Base-by-base conservation (phyloP, 2,113 vertebrate species). In the Trogon melanurus region DNA sequence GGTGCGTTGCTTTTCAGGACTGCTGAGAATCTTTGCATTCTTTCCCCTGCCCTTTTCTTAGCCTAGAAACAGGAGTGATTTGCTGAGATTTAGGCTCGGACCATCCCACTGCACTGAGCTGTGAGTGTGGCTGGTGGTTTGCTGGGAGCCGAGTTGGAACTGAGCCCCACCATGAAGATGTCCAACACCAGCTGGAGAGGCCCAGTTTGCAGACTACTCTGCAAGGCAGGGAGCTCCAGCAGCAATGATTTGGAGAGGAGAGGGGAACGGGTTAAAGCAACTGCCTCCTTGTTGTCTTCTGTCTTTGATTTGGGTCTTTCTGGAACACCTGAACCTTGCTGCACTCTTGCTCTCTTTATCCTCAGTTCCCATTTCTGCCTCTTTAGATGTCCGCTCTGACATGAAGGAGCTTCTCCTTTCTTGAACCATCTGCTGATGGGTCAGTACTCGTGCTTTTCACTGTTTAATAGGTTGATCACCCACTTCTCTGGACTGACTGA, bases 121-220 rank as follows among this genome's bases (percentile, higher is more conserved):
- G 62, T 44, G 10, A 25, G 13, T 2, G 0, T 1, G 20, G 53
- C 27, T 67, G 38, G 23, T 4, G 8, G 4, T 56, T 30, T 51
- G 17, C 41, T 85, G 82, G 48, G 65, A 60, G 44, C 30, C 60
- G 73, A 23, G 22, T 4, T 57, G 19, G 51, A 20, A 30, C 10
- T 29, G 8, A 60, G 4, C 9, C 62, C n/a, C 34, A 16, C 4
- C 11, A 22, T 0, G 1, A 18, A 21, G 36, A 16, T 0, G 2
- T 13, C 20, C 21, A 41, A 44, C 69, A 26, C 26, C 60, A 61
- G 8, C 19, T 14, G 69, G 45, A 25, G 22, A 18, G 19, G 7
- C 44, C 20, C 67, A 11, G 44, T 10, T 58, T 30, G 20, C 44
- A 26, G 47, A 36, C 20, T 36, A 5, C n/a, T 48, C 41, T 34